Evolutionary conservation across 2,888 invertebrate genomes (phyloP), one percentile per base, ranked within the genome.

Genomic region (Heteromurus nitidus): DNA sequence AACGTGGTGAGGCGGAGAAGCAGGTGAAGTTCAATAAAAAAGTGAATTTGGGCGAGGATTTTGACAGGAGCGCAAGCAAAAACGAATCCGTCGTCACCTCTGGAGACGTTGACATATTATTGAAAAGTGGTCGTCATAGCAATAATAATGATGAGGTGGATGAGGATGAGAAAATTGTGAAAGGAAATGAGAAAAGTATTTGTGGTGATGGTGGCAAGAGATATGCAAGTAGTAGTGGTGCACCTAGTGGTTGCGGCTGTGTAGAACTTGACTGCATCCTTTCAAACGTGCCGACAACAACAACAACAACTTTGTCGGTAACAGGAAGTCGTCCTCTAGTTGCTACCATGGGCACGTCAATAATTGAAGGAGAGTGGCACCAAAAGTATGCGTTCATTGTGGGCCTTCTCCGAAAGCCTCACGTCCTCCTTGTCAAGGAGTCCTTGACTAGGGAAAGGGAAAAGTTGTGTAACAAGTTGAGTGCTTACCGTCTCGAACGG

Each of bases 311-410:
- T 5, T 5, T 5, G 13, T 9, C 5, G 7, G 13, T 13, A 36
- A 36, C n/a, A 58, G 24, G 58, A 22, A 30, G 31, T 24, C 5
- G 58, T 58, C 18, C 47, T 9, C 11, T n/a, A n/a, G 5, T 7
- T 1, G 11, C 28, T 11, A 58, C 28, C 26, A 58, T 58, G 58
- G 58, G 58, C 13, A 28, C 28, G 7, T 58, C 58, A 11, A 67
- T 74, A 24, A 70, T 82, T 18, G 87, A 87, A 20, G 86, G 83
- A 22, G 87, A 87, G 68, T 87, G 85, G 85, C 87, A 87, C 62
- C 86, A 87, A 44, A 87, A 87, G 65, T 87, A 86, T 79, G 87
- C 87, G 5, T 87, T 87, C 53, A 85, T 87, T 31, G 85, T 87
- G 9, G 84, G 85, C 7, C 83, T 87, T 7, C 69, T 87, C 0